Conservation (phyloP, 2,888 invertebrate genomes). For the Drosophila acutilabella region DNA sequence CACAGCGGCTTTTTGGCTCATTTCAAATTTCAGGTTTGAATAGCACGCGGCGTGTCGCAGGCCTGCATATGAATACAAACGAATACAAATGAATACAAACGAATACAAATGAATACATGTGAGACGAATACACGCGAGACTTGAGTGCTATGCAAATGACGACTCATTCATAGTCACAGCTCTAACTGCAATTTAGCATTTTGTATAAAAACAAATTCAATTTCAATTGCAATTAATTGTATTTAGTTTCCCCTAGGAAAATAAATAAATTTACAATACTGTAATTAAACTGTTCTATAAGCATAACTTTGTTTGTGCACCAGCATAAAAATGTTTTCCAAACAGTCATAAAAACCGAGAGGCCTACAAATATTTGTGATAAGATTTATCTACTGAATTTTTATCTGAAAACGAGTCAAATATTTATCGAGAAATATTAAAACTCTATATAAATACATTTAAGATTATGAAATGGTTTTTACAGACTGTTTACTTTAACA, state of each 20-base stretch:
- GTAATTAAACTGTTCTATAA: not conserved
- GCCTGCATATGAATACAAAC: constrained; percentile 22
- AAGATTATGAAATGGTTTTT: no score
- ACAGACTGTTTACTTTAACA: no score
- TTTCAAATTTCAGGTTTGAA: constrained; percentile 66
- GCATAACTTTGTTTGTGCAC: no score
- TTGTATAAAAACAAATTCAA: not conserved
- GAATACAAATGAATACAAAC: constrained; percentile 27
- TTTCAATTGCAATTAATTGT: not conserved
- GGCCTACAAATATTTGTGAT: no score
- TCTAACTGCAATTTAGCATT: constrained; percentile 7
- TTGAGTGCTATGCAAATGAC: constrained; percentile 15
- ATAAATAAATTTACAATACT: not conserved
- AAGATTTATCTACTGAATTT: no score
- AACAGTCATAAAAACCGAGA: not conserved
- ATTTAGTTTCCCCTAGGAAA: not conserved
- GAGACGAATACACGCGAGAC: constrained; percentile 23
- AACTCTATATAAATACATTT: no score
- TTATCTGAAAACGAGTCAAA: no score
- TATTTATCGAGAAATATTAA: no score
- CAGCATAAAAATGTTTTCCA: not conserved
- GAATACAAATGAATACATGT: constrained; percentile 12
- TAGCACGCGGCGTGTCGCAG: constrained; percentile 59
- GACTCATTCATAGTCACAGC: constrained; percentile 5
- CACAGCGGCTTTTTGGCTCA: constrained; percentile 47